Conservation (phyloP, 2,113 vertebrate species). For the Manacus vitellinus region DNA sequence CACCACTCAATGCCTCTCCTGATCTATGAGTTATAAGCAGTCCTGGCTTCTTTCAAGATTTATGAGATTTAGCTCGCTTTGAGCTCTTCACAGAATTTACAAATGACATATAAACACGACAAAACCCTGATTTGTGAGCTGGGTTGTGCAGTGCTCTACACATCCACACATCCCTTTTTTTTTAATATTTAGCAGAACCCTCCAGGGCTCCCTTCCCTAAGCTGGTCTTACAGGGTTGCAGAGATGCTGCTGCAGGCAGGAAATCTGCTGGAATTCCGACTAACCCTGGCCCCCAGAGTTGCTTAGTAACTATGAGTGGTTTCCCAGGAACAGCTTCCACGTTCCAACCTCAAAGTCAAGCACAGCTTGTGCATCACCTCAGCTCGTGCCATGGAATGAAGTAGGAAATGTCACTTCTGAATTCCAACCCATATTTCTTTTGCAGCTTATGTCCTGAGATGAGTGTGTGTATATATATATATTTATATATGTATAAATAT, state of each 20-base stretch:
- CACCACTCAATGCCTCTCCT: neutral
- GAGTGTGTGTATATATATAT: fast-evolving
- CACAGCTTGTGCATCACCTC: neutral
- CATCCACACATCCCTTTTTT: fast-evolving
- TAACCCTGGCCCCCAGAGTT: neutral
- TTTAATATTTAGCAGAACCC: neutral
- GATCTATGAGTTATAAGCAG: neutral
- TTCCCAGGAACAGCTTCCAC: neutral
- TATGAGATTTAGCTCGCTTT: neutral
- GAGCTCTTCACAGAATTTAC: slow-evolving; percentile 30
- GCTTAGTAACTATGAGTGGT: neutral
- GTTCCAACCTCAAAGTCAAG: neutral
- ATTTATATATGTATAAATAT: neutral
- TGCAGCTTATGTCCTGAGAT: neutral
- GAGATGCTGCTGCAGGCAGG: neutral
- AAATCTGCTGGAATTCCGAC: neutral
- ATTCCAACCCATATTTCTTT: neutral
- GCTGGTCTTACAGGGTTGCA: neutral
- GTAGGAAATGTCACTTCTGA: neutral
- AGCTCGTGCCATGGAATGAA: neutral
- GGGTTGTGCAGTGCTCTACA: neutral
- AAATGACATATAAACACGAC: neutral
- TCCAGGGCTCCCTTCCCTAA: neutral
- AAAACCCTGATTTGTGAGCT: slow-evolving; percentile 21
- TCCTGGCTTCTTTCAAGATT: neutral